A percentile compares a stretch with the other conserved stretches of the same genome.
phyloP scores from a whole-genome alignment of 53 echinoderm and acorn worm genomes.

The Arbacia lixula region DNA sequence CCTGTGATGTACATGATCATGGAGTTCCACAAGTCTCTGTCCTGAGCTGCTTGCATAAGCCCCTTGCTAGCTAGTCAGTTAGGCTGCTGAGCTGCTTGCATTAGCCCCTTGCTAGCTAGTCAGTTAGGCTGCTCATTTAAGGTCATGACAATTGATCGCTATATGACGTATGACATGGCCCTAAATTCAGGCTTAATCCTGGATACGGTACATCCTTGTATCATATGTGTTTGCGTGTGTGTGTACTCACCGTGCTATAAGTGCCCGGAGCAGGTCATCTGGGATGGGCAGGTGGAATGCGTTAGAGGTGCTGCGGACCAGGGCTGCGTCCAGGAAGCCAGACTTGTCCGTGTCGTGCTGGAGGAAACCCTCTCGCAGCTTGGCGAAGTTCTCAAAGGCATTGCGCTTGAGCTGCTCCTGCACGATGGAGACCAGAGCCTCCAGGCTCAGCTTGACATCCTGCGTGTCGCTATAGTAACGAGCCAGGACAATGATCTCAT shows the following conservation, averaged over 20 bases:
- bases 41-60: too few relatives aligned
- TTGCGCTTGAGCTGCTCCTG: constrained; percentile 93
- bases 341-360: constrained; percentile 91
- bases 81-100: too few relatives aligned
- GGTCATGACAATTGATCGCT: too few relatives aligned
- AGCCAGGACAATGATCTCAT: constrained; percentile 89
- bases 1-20: too few relatives aligned
- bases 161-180: too few relatives aligned
- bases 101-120: too few relatives aligned
- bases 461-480: constrained; percentile 95
- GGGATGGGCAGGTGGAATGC: constrained; percentile 97
- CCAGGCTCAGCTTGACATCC: constrained; percentile 81
- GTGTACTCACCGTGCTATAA: constrained; percentile 73
- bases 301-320: constrained; percentile 87
- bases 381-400: constrained; percentile 97
- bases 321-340: constrained; percentile 83
- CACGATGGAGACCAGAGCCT: constrained; percentile 84
- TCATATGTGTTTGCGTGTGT: too few relatives aligned
- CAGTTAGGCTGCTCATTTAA: too few relatives aligned
- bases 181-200: too few relatives aligned
- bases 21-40: too few relatives aligned
- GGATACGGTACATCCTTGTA: too few relatives aligned
- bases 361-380: constrained; percentile 84
- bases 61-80: too few relatives aligned
- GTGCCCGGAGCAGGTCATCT: constrained; percentile 75